Evolutionary conservation across 2,797 vertebrate species (phyloP), one percentile per base, ranked within the genome.

Genomic region (Leptodactylus fallax): DNA sequence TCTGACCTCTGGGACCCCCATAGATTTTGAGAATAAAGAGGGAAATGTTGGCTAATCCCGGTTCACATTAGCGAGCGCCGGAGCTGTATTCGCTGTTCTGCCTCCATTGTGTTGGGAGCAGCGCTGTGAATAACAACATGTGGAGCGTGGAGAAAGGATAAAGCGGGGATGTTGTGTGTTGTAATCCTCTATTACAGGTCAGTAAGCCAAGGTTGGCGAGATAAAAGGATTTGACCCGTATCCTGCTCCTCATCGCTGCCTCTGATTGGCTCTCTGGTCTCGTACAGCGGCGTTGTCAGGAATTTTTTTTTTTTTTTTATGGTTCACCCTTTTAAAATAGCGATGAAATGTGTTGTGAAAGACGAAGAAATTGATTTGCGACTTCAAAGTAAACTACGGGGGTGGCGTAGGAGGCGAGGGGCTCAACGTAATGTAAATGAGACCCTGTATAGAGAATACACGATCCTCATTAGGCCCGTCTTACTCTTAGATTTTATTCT

Each of bases 181-280:
- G 87, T 89, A 89, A 89, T 85, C 84, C 79, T 84, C 83, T 78
- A 86, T 85, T 86, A 86, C 87, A 82, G 87, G 87, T 89, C 87
- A 82, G 77, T 85, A 81, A 88, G 83, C 83, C 61, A 78, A 36
- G 78, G 79, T 55, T 81, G 77, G 53, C 27, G 71, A 89, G 83
- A 86, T 89, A 89, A 89, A 86, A 78, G 87, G 87, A 86, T 85
- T 86, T 82, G 58, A 82, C 79, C 47, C 4, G 25, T 76, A 25
- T 82, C 79, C 16, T 67, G 13, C 36, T 55, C 55, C 51, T 81
- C 7, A 13, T 61, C 74, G 47, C 83, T 11, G 74, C 16, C 55
- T 13, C 49, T 47, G 56, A 69, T 89, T 89, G 67, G 69, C 45
- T 89, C 81, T 65, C 51, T 10, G n/a, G 8, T 47, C 83, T 74